Conservation (phyloP, 1,140 invertebrate species). For the Drosophila erecta region DNA sequence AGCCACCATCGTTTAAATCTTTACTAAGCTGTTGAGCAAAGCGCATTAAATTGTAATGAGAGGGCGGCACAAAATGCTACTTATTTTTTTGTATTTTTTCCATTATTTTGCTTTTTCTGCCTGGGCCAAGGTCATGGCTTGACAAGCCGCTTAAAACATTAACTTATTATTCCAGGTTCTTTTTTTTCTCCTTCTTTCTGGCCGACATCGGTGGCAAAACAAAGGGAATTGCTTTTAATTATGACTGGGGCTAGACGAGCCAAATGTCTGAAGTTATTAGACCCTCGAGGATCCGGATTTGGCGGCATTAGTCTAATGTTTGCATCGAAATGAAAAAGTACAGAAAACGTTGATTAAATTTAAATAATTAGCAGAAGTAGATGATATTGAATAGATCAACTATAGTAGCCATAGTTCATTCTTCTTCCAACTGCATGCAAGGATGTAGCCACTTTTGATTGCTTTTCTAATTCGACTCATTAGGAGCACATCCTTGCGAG, state of each 20-base stretch:
- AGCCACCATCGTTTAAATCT: constrained; percentile 56
- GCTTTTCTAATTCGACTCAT: constrained; percentile 22
- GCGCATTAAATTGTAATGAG: constrained; percentile 79
- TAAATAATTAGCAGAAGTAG: background rate
- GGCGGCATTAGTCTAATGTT: constrained; percentile 5
- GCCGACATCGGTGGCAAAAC: background rate
- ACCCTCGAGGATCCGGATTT: background rate
- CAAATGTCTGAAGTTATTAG: constrained; percentile 62
- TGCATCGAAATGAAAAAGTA: background rate
- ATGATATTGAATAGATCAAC: too few relatives aligned
- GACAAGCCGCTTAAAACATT: constrained; percentile 76
- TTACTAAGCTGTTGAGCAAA: constrained; percentile 70
- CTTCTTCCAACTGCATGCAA: too few relatives aligned
- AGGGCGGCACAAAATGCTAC: constrained; percentile 54
- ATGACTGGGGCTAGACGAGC: constrained; percentile 48
- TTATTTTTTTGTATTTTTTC: constrained; percentile 22
- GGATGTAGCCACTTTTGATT: constrained; percentile 13
- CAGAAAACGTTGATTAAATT: background rate
- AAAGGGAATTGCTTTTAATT: constrained; percentile 66
- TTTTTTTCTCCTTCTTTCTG: background rate
- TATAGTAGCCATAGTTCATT: constrained; percentile 3
- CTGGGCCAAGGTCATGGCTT: constrained; percentile 63
- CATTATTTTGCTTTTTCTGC: constrained; percentile 29
- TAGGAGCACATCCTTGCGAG: constrained; percentile 15
- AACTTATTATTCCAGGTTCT: constrained; percentile 62